Evolutionary conservation across 2,113 vertebrate genomes (phyloP).

Genomic region (Corythoichthys intestinalis): DNA sequence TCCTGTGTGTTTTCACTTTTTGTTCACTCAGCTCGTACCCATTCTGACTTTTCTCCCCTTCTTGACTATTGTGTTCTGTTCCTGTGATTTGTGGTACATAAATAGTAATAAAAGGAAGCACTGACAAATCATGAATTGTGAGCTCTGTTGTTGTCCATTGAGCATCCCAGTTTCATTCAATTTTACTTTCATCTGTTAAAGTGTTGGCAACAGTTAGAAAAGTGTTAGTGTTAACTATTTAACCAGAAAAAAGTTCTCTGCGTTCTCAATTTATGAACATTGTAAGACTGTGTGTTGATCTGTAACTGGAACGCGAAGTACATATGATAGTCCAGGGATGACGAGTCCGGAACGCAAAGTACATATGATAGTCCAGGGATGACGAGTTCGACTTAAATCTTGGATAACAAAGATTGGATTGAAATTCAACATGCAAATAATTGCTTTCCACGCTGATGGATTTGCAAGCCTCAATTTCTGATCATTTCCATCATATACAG

Average conservation of each 20-base stretch:
- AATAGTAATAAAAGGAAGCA: not conserved
- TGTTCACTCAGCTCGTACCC: not conserved
- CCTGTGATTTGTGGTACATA: not conserved
- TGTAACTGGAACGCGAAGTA: no score
- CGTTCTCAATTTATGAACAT: not conserved
- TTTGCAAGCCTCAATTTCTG: no score
- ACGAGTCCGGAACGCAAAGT: no score
- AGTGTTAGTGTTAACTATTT: not conserved
- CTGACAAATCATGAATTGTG: conserved; percentile 34
- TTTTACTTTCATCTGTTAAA: conserved; percentile 23
- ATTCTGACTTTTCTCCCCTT: not conserved
- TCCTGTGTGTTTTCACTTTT: not conserved
- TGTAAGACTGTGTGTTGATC: no score
- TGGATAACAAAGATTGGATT: no score
- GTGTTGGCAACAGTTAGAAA: not conserved
- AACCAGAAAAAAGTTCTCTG: not conserved
- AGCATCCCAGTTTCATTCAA: conserved; percentile 16
- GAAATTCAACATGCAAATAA: no score
- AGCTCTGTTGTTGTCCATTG: conserved; percentile 22
- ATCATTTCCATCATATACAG: no score
- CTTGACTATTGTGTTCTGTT: conserved; percentile 12
- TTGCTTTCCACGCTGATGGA: no score
- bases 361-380: no score
- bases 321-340: no score
- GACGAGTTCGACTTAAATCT: no score